Evolutionary conservation across 2,888 invertebrate genomes (phyloP), one percentile per base, ranked within the genome.

Genomic region (Limnephilus lunatus): DNA sequence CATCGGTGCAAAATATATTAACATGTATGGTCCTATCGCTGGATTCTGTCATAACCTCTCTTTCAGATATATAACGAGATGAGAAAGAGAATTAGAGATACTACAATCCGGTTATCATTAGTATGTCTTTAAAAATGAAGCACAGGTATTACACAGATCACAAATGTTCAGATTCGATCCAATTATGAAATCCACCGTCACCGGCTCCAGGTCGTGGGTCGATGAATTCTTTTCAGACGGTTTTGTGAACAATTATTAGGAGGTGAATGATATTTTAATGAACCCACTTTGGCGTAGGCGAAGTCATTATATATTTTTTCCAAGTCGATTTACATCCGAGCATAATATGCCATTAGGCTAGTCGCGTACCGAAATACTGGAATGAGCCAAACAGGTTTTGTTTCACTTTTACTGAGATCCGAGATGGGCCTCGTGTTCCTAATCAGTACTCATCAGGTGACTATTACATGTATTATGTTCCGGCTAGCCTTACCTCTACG

Each of bases 241-340:
- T 89, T 82, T 82, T 81, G 82, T 44, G 81, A 19, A 81, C 48
- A n/a, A 90, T 90, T 82, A 90, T 90, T 32, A 44, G 44, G 48
- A 81, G 82, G 39, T 81, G 90, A 90, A 90, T 48, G 90, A 81
- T 39, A 35, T 81, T 90, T 44, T 82, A 90, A 90, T 90, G 82
- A 82, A 32, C 39, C 82, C 68, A 32, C 39, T 80, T 48, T 44
- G 82, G 81, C 82, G 90, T 90, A 35, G 90, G 90, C 82, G 80
- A 90, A 48, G 90, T 81, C 90, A 90, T 90, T 81, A 90, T 90
- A n/a, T 82, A 90, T 39, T 81, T 82, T 44, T 82, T 89, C 88
- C 9, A 11, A 9, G 80, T 31, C n/a, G 31, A 80, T 89, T 81
- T 81, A 89, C 19, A 80, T 35, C 32, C 88, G 81, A 30, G 35